Evolutionary conservation across 2,888 invertebrate genomes (phyloP), one percentile per base, ranked within the genome.

Genomic region (Xylocampa areola): DNA sequence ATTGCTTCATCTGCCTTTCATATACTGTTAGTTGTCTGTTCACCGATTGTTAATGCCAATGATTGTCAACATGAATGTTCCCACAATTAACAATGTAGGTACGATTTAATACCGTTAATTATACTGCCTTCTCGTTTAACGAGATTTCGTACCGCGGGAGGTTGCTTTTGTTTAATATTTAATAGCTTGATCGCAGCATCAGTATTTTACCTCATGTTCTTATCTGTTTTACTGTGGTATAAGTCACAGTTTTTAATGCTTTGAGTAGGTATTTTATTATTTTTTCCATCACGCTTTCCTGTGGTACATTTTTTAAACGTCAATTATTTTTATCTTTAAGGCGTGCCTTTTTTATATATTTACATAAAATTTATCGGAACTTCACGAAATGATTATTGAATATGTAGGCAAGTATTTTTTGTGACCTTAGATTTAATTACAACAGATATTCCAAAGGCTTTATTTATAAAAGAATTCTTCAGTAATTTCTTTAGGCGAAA

Each of bases 51-150:
- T 70, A 66, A 57, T 54, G 37, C 30, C 53, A 37, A 51, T 67
- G 63, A 70, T 69, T 71, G 75, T 71, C 71, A 63, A 60, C 59
- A 58, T 58, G 36, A 54, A 69, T 58, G 52, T 76, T 79, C 77
- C 63, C 70, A 80, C 76, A 70, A 72, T 78, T 74, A 68, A 66
- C 47, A 58, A 52, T 54, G 59, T 53, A 41, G 49, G 64, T 71
- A 79, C 77, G 66, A 65, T 66, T 77, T 53, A 72, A 71, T 79
- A 77, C 80, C 79, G 80, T 80, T 83, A 82, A 79, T 79, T 74
- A 71, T 69, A 49, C 65, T 37, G 50, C 53, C 45, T 68, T 60
- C 48, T 66, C 13, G 47, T 54, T 75, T 21, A 65, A 68, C 68
- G 60, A 76, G 71, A 75, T 73, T 59, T 53, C 35, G 43, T 37